A percentile compares a stretch with the other conserved stretches of the same genome.
Evolutionary conservation across 1,140 invertebrate genomes (phyloP).

Genomic region (Euwallacea fornicatus): DNA sequence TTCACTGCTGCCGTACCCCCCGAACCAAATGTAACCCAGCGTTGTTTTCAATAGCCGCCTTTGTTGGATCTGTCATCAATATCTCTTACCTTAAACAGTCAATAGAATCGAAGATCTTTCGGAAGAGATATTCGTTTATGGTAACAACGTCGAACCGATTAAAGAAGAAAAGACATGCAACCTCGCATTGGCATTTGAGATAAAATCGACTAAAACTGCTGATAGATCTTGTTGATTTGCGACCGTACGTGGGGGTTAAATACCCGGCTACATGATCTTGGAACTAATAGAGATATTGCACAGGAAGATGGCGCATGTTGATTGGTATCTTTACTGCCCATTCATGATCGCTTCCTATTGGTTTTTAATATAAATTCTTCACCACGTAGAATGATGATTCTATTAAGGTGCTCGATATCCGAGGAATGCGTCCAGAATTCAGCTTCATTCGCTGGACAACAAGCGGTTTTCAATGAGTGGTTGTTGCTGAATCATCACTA

Average conservation of each 20-base stretch:
- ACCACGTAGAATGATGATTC: too few relatives aligned
- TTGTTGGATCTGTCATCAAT: background rate
- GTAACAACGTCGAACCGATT: conserved; percentile 6
- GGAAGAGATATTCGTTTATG: conserved; percentile 12
- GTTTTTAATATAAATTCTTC: too few relatives aligned
- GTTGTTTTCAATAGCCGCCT: too few relatives aligned
- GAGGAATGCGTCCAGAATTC: too few relatives aligned
- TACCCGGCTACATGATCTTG: conserved; percentile 6
- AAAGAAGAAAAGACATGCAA: conserved; percentile 16
- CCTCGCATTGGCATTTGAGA: conserved; percentile 21
- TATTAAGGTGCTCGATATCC: too few relatives aligned
- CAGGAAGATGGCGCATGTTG: conserved; percentile 21
- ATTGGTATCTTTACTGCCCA: background rate
- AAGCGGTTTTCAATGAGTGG: too few relatives aligned
- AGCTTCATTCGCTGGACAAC: too few relatives aligned
- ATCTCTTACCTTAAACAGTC: conserved; percentile 15
- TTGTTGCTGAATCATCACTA: too few relatives aligned
- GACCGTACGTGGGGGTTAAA: conserved; percentile 10
- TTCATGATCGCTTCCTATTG: too few relatives aligned
- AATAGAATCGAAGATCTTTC: conserved; percentile 11
- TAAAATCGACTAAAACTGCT: conserved; percentile 11
- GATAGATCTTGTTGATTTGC: conserved; percentile 22
- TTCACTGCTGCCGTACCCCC: too few relatives aligned
- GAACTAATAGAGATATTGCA: conserved; percentile 24
- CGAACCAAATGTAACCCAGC: too few relatives aligned